A percentile compares a stretch with the other conserved stretches of the same genome.
Evolutionary conservation across 2,797 vertebrate genomes (phyloP).

Genomic region (Hapalemur alaotrensis): DNA sequence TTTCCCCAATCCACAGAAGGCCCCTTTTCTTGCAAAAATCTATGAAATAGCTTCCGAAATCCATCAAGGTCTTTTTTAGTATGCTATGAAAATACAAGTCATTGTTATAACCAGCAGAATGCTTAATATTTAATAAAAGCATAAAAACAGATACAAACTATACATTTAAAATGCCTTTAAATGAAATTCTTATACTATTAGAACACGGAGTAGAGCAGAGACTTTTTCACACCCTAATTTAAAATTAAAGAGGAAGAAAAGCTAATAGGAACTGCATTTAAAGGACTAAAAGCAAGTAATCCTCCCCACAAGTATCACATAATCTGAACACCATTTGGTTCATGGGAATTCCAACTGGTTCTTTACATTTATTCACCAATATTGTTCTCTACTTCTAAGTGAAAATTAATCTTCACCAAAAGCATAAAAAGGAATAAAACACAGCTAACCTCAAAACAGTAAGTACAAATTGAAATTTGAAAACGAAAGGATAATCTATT

Average conservation of each 20-base stretch:
- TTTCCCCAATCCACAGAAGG: slow-evolving; percentile 98
- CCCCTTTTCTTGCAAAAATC: slow-evolving; percentile 97
- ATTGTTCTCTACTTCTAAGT: neutral
- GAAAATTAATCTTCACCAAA: slow-evolving; percentile 35
- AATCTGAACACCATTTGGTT: neutral
- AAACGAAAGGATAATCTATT: slow-evolving; percentile 14
- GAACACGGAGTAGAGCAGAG: neutral
- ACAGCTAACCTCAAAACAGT: slow-evolving; percentile 43
- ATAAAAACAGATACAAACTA: neutral
- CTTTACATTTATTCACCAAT: neutral
- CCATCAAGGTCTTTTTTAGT: slow-evolving; percentile 95
- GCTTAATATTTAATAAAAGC: slow-evolving; percentile 47
- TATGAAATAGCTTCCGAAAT: slow-evolving; percentile 96
- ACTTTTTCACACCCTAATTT: slow-evolving; percentile 10
- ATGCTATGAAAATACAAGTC: slow-evolving; percentile 84
- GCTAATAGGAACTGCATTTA: neutral
- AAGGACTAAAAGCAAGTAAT: slow-evolving; percentile 3
- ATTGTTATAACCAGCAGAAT: slow-evolving; percentile 51
- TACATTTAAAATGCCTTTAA: slow-evolving; percentile 26
- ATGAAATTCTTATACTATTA: slow-evolving; percentile 21
- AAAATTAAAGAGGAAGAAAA: slow-evolving; percentile 45
- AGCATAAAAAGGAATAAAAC: slow-evolving; percentile 29
- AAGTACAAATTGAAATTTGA: slow-evolving; percentile 41
- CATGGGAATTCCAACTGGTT: neutral
- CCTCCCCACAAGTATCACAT: neutral